phyloP scores from a whole-genome alignment of 2,797 vertebrate genomes.

The Urophycis tenuis region DNA sequence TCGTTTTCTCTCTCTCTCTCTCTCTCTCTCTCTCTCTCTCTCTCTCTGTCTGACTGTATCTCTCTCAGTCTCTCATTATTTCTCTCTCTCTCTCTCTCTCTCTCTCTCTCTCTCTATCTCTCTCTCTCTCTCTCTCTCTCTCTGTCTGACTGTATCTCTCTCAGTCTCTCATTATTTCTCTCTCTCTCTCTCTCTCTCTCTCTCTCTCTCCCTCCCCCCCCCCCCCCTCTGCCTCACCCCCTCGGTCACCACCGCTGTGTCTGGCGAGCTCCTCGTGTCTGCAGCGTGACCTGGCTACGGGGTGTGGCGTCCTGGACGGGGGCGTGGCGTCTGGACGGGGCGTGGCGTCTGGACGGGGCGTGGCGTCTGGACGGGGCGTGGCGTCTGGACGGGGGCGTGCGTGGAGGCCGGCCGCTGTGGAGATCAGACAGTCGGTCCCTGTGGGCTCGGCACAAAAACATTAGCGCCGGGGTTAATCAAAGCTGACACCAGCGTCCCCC shows the following conservation, averaged over 20 bases:
- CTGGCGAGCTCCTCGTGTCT: too few relatives aligned
- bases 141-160: background rate
- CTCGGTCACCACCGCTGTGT: too few relatives aligned
- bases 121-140: background rate
- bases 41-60: background rate
- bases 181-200: too few relatives aligned
- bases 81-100: background rate
- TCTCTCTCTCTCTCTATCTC: conserved; percentile 2
- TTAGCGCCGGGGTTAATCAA: conserved; percentile 15
- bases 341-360: too few relatives aligned
- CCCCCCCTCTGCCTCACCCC: too few relatives aligned
- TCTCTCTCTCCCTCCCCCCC: too few relatives aligned
- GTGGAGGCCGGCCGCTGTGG: too few relatives aligned
- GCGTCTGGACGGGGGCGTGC: background rate
- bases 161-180: too few relatives aligned
- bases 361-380: background rate
- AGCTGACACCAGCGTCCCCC: conserved; percentile 4
- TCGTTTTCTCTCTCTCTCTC: background rate
- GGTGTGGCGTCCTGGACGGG: background rate
- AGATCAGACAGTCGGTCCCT: conserved; percentile 3
- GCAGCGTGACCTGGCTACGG: too few relatives aligned
- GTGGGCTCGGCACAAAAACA: background rate
- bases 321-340: too few relatives aligned
- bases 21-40: background rate
- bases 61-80: background rate